Conservation (phyloP, 2,888 invertebrate species). For the Trilocha varians region DNA sequence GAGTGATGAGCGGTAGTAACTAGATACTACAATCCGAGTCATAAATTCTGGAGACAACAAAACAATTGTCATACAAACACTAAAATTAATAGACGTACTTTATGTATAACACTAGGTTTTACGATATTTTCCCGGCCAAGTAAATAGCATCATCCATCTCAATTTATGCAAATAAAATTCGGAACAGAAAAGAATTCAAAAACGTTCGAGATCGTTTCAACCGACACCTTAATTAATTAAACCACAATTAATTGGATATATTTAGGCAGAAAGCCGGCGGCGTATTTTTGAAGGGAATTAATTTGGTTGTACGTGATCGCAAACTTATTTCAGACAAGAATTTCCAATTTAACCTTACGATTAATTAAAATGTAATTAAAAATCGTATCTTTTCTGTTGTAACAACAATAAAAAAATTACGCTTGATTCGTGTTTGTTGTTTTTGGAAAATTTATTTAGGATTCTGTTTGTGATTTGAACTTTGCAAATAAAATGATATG, state of each 20-base stretch:
- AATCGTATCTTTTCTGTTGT: background rate
- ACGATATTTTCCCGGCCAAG: background rate
- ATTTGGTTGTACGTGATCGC: slow-evolving; percentile 15
- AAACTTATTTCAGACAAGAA: slow-evolving; percentile 5
- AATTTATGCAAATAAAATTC: background rate
- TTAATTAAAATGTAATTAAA: slow-evolving; percentile 6
- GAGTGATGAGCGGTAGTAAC: too few species aligned
- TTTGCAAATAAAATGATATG: background rate
- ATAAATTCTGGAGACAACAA: too few species aligned
- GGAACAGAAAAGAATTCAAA: background rate
- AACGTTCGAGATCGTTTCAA: slow-evolving; percentile 6
- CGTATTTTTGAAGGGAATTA: slow-evolving; percentile 17
- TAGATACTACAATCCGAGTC: too few species aligned
- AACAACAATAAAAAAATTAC: background rate
- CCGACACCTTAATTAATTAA: slow-evolving; percentile 27
- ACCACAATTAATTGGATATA: slow-evolving; percentile 24
- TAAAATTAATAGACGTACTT: too few species aligned
- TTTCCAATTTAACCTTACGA: slow-evolving; percentile 7
- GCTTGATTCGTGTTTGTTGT: background rate
- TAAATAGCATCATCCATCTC: background rate
- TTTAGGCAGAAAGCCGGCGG: slow-evolving; percentile 13
- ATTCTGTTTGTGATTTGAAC: background rate
- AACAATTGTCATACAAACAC: too few species aligned
- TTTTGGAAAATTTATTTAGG: slow-evolving; percentile 1
- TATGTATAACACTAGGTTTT: too few species aligned